These are phyloP conservation scores for Drosophila busckii DNA, from an alignment of 1,140 invertebrate species.

Conservation along the genomic window DNA sequence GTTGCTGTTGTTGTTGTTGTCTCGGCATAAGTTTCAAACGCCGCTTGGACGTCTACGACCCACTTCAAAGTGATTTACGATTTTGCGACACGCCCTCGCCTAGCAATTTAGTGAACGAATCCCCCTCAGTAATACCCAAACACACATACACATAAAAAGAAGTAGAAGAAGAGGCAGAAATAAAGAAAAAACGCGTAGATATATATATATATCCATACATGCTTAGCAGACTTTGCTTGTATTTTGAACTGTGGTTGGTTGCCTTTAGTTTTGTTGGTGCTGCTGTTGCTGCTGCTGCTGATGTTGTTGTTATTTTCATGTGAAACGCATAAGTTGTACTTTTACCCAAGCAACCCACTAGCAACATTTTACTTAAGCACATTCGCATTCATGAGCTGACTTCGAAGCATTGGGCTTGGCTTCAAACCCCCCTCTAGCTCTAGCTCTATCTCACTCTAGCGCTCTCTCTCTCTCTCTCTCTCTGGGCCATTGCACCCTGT, in stretches of 20 bases:
- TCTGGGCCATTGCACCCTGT: neutral
- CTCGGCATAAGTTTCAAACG: constrained; percentile 50
- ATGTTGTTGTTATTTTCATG: constrained; percentile 42
- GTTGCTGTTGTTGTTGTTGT: constrained; percentile 35
- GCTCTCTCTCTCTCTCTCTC: too few relatives aligned
- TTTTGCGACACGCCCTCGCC: constrained; percentile 74
- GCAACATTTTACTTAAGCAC: constrained; percentile 19
- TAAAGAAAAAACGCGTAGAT: too few relatives aligned
- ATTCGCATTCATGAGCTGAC: constrained; percentile 56
- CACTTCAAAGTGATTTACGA: constrained; percentile 79
- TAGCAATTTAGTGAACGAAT: constrained; percentile 71
- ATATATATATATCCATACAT: constrained; percentile 1
- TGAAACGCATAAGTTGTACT: constrained; percentile 57
- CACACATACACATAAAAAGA: neutral
- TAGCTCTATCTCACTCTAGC: too few relatives aligned
- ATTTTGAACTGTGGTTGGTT: constrained; percentile 13
- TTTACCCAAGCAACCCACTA: constrained; percentile 38
- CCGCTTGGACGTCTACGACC: constrained; percentile 74
- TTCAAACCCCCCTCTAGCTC: neutral
- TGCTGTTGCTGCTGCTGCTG: constrained; percentile 17
- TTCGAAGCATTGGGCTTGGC: too few relatives aligned
- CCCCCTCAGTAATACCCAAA: constrained; percentile 15
- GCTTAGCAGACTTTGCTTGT: constrained; percentile 12
- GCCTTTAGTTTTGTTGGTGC: too few relatives aligned
- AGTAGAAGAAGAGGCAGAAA: too few relatives aligned